Evolutionary conservation across 2,113 vertebrate genomes (phyloP).

Genomic region (Ginglymostoma cirratum): DNA sequence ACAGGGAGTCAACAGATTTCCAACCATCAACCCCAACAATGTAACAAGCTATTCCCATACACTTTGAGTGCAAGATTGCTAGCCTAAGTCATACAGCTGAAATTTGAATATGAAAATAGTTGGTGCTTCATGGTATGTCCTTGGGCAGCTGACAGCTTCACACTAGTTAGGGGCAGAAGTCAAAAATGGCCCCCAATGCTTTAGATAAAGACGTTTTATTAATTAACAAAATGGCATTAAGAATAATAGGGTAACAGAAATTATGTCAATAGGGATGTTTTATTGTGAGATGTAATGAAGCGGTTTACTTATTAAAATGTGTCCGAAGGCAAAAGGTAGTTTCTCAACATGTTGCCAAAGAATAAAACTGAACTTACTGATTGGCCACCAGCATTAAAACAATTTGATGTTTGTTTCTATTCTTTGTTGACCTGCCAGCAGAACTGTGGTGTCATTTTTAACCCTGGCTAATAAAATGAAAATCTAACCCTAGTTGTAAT

Average conservation of each 20-base stretch:
- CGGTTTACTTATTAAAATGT: background rate
- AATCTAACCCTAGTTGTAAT: background rate
- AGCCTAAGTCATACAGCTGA: background rate
- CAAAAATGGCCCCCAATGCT: background rate
- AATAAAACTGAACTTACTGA: background rate
- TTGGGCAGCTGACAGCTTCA: background rate
- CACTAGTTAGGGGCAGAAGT: background rate
- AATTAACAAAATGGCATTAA: background rate
- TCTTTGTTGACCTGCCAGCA: background rate
- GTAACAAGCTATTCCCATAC: background rate
- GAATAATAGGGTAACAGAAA: background rate
- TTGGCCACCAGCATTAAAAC: background rate
- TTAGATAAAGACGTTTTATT: background rate
- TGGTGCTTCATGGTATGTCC: background rate
- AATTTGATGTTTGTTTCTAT: background rate
- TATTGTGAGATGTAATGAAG: background rate
- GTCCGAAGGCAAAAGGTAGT: background rate
- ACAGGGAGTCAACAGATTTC: background rate
- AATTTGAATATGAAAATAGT: background rate
- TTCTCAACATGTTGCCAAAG: background rate
- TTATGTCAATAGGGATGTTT: background rate
- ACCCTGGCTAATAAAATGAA: background rate
- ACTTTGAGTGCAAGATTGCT: background rate
- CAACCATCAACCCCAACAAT: background rate
- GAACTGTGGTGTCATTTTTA: background rate